Evolutionary conservation across 1,140 invertebrate genomes (phyloP), one percentile per base, ranked within the genome.

Genomic region (Fopius arisanus): DNA sequence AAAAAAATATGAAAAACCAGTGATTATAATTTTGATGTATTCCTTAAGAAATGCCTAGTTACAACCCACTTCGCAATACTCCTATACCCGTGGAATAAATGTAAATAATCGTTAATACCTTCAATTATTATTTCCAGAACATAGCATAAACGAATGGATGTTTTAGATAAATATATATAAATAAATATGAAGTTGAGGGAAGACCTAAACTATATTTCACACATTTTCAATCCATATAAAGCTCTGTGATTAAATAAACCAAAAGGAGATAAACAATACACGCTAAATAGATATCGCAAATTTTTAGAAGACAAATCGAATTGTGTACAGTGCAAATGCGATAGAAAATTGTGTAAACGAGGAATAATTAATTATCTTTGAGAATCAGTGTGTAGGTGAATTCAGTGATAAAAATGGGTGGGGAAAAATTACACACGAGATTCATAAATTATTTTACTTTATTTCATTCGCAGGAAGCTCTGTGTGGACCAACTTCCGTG

Each of bases 181-280:
- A 70, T 43, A 69, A 54, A 51, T 48, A 69, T 59, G 68, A 70
- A 70, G 14, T 70, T 59, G 16, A 59, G 26, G 48, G 23, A 70
- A 65, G 12, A 65, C 28, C 41, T 70, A 70, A 72, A 67, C 48
- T 54, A 41, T 59, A 67, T 65, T 73, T 69, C 31, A 75, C 43
- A 70, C 76, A 78, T 78, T 77, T 77, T 78, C 74, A 75, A 72
- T 74, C 63, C 31, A 71, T 78, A 75, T 74, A 74, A 71, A 72
- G 77, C 77, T 78, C 77, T 78, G 77, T 73, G 74, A 78, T 78
- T 73, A 68, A 63, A 65, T 70, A 66, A 59, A 73, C 43, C 16
- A 63, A 73, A 41, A 37, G 29, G 19, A 74, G 68, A 54, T 63
- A 71, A 72, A 29, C 28, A 70, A 73, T 65, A 72, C 26, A 51